A percentile compares a stretch with the other conserved stretches of the same genome.
phyloP scores from a whole-genome alignment of 1,140 invertebrate genomes.

The Yoshiicerus persimilis region DNA sequence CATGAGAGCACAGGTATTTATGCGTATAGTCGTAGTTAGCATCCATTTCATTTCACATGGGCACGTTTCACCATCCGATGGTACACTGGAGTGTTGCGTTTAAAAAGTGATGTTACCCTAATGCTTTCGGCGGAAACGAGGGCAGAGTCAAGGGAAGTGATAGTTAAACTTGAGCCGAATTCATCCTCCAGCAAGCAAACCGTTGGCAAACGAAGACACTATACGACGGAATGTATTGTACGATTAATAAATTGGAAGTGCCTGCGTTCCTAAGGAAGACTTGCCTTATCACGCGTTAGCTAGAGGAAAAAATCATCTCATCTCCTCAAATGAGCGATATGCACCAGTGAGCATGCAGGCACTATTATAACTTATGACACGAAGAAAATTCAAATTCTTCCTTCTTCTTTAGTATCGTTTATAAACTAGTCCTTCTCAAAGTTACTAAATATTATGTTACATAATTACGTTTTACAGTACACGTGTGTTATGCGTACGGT shows the following conservation, averaged over 20 bases:
- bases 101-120: neutral
- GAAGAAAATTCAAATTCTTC: neutral
- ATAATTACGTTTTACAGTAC: neutral
- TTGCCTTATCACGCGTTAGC: neutral
- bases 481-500: too few relatives aligned
- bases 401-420: neutral
- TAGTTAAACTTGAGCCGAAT: neutral
- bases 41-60: neutral
- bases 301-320: neutral
- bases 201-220: neutral
- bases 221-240: neutral
- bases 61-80: neutral
- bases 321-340: neutral
- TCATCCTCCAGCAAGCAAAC: neutral
- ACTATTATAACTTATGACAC: too few relatives aligned
- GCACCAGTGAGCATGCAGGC: neutral
- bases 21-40: neutral
- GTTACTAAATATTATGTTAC: neutral
- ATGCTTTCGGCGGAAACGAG: neutral
- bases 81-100: neutral
- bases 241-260: neutral
- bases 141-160: slow-evolving; percentile 16
- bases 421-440: neutral
- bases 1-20: neutral
- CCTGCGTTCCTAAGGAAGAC: neutral